phyloP scores from a whole-genome alignment of 2,888 invertebrate genomes.

The Tetragnatha montana region DNA sequence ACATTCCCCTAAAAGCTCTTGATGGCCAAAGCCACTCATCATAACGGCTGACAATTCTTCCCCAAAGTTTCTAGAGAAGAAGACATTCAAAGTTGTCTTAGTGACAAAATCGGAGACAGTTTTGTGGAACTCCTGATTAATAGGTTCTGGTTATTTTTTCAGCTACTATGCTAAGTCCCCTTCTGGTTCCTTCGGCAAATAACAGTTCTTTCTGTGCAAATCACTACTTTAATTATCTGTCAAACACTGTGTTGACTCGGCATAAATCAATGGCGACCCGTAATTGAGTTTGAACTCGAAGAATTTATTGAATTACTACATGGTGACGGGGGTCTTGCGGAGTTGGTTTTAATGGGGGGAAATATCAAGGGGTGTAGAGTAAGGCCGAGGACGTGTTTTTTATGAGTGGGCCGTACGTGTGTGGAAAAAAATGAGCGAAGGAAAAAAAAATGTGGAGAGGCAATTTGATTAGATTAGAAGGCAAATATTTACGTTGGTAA shows the following conservation, averaged over 20 bases:
- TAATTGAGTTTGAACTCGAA: conserved; percentile 48
- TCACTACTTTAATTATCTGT: conserved; percentile 40
- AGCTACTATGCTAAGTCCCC: neutral
- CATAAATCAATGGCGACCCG: conserved; percentile 35
- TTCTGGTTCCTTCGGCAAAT: neutral
- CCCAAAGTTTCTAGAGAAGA: no score
- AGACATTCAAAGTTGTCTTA: no score
- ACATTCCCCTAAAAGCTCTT: no score
- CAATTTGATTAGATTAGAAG: conserved; percentile 45
- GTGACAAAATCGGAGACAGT: no score
- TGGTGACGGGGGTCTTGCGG: conserved; percentile 29
- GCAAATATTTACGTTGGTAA: conserved; percentile 52
- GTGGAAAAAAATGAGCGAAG: conserved; percentile 7
- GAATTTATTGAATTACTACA: conserved; percentile 54
- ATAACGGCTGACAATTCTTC: no score
- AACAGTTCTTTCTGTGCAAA: conserved; percentile 6
- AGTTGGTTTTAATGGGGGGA: conserved; percentile 39
- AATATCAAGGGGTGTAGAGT: conserved; percentile 29
- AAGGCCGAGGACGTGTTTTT: neutral
- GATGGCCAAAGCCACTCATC: no score
- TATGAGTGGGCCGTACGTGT: neutral
- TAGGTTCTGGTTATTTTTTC: no score
- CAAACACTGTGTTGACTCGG: conserved; percentile 57
- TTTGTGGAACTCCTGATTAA: no score
- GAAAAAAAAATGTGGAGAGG: conserved; percentile 23